Evolutionary conservation across 35 echinoderm and acorn worm genomes (phyloP).

Genomic region (Amphiura filiformis): DNA sequence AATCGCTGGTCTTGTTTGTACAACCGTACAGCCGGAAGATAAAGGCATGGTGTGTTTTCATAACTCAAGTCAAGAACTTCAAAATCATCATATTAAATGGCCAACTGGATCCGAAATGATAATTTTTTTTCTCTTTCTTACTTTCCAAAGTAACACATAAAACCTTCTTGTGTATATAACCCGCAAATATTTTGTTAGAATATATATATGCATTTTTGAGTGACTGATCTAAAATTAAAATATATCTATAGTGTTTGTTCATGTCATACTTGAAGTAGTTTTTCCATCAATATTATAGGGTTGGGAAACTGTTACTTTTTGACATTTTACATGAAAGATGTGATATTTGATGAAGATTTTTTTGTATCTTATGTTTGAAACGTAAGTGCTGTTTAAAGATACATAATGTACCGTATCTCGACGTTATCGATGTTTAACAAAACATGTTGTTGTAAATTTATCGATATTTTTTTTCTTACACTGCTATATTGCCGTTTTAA

Average conservation of each 20-base stretch:
- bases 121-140: background rate
- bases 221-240: background rate
- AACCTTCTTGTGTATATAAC: background rate
- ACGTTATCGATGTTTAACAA: too few relatives aligned
- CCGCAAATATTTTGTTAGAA: background rate
- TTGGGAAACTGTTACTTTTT: too few relatives aligned
- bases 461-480: too few relatives aligned
- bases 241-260: background rate
- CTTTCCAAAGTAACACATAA: background rate
- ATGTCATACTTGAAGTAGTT: too few relatives aligned
- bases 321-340: background rate
- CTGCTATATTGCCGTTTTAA: too few relatives aligned
- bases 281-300: too few relatives aligned
- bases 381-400: too few relatives aligned
- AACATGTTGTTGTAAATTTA: too few relatives aligned
- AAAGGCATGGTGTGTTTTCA: background rate
- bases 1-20: background rate
- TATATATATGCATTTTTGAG: background rate
- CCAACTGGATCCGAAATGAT: background rate
- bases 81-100: background rate
- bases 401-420: too few relatives aligned
- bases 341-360: background rate
- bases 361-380: too few relatives aligned
- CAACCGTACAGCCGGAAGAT: background rate
- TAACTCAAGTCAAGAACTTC: background rate